Evolutionary conservation across 1,140 invertebrate genomes (phyloP), one percentile per base, ranked within the genome.

Genomic region (Heliconius nattereri): DNA sequence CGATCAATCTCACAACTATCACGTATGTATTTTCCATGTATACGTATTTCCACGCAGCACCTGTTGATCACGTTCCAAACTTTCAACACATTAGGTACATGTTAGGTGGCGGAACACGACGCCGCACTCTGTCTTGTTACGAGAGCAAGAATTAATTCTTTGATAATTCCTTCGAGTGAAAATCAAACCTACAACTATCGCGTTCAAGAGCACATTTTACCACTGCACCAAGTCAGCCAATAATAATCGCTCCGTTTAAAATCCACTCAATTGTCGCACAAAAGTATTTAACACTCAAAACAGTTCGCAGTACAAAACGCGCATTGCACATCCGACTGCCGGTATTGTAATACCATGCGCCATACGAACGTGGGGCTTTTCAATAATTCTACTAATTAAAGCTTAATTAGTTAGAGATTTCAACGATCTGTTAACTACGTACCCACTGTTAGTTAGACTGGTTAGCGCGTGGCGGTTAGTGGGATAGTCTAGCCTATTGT

Each of bases 331-430:
- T 8, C 52, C 32, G 7, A 54, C 20, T 8, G 13, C 20, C 7
- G n/a, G 54, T 20, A 57, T 57, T 57, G 54, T n/a, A 57, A 57
- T 57, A 57, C 54, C 54, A 23, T 57, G 54, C 11, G n/a, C 54
- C 54, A 23, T 57, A 23, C 20, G 2, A 23, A 57, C 9, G 23
- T 66, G 26, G n/a, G 11, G 60, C 60, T 66, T 66, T 66, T 66
- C 60, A 66, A 66, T 66, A 66, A 66, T 66, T 66, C 60, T 29
- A 29, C 60, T 66, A 66, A 66, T 66, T 66, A 66, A 26, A 66
- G 60, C 11, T 26, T 66, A 66, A 66, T 66, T 66, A 66, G 60
- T 26, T 66, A 66, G 60, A 66, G 60, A 66, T 66, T 66, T 66
- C 60, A 29, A 66, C 60, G 23, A 66, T 66, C 60, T 66, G 60